Evolutionary conservation across 2,888 invertebrate genomes (phyloP).

Genomic region (Mesorhabditis spiculigera): DNA sequence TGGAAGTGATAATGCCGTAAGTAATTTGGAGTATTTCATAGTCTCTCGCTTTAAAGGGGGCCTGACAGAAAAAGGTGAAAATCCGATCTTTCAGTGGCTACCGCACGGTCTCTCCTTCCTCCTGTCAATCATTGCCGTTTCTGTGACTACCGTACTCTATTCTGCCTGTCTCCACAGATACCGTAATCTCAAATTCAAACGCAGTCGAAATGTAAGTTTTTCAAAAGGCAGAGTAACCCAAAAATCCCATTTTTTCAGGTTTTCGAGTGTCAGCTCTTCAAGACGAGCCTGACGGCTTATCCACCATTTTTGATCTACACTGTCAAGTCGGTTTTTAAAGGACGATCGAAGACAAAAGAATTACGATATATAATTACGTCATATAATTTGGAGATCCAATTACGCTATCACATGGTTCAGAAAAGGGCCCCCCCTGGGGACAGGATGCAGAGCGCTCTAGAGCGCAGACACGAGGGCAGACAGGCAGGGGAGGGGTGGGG

Average conservation of each 20-base stretch:
- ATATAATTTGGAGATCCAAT: no score
- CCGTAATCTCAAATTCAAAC: not conserved
- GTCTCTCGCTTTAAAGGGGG: not conserved
- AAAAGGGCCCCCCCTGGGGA: no score
- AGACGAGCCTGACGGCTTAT: not conserved
- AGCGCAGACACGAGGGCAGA: no score
- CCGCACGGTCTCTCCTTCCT: not conserved
- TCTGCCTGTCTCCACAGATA: not conserved
- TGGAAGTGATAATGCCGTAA: no score
- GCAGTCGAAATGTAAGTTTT: constrained; percentile 1
- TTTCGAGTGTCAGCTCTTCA: constrained; percentile 1
- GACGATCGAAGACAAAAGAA: not conserved
- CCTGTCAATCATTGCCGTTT: not conserved
- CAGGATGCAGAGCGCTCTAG: no score
- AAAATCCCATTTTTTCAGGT: not conserved
- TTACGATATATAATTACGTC: no score
- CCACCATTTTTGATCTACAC: constrained; percentile 2
- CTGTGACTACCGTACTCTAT: not conserved
- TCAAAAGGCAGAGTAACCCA: not conserved
- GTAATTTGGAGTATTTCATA: no score
- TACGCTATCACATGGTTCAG: no score
- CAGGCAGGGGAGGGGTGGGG: no score
- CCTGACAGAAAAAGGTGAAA: not conserved
- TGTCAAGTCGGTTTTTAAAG: not conserved
- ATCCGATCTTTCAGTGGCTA: no score